Evolutionary conservation across 2,888 invertebrate genomes (phyloP), one percentile per base, ranked within the genome.

Genomic region (Blastobasis adustella): DNA sequence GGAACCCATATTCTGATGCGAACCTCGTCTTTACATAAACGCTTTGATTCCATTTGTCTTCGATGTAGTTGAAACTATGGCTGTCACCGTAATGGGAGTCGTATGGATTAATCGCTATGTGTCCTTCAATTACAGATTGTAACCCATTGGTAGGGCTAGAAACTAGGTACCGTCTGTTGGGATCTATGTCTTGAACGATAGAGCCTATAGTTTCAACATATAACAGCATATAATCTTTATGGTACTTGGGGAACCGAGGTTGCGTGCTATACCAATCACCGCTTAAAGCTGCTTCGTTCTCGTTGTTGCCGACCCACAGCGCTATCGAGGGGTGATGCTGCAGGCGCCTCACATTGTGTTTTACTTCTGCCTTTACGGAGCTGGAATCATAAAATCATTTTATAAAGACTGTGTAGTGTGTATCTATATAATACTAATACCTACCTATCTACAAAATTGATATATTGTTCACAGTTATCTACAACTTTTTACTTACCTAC

Each of bases 241-340:
- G 91, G 67, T 94, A 96, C 49, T 84, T 78, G 0, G 82, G 62
- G 58, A 88, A 90, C 9, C 90, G 68, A 0, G 62, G 50, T 0
- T 68, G 62, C 0, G 94, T 93, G 1, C 74, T 72, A 71, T 94
- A 93, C 98, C 98, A 98, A 73, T 95, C 92, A 45, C 92, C 92
- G 47, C 92, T 90, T 6, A 98, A 74, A 0, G 97, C 98, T 5
- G 92, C 94, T 86, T 99, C 99, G 71, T 98, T 98, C 82, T 99
- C 99, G 73, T 99, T 99, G 77, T 98, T 99, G 5, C 94, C 97
- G n/a, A 97, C 95, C 93, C 96, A 98, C 0, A 98, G 66, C 0
- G 95, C 93, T 43, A 99, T 91, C 49, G 95, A 96, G 0, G 98
- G 91, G 78, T 98, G 98, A 69, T 94, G 91, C 58, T 95, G 94